Base-by-base conservation (phyloP, 2,113 vertebrate genomes). In the Hepsetus odoe region DNA sequence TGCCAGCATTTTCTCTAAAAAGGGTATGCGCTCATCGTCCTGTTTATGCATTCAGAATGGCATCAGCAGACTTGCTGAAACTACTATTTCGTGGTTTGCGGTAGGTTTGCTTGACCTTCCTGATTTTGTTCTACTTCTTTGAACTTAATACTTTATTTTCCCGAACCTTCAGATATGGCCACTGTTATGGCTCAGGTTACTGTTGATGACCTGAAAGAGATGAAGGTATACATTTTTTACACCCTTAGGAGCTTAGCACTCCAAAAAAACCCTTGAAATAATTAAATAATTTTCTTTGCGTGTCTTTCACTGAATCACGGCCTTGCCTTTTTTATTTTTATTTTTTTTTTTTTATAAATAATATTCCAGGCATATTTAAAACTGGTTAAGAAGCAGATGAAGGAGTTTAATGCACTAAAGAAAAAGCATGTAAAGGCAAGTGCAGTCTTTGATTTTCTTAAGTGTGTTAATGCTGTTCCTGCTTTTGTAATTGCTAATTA, bases 171-270 rank as follows among this genome's bases (percentile, higher is more conserved):
- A 98, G 97, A 95, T 88, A 91, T 91, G 72, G 91, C 92, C 62
- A 91, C 93, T 44, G 92, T 96, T 11, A 94, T 97, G 86, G 95
- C 97, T 90, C 95, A 95, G 85, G 94, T 98, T 82, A 97, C 94
- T 88, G 96, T 96, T 85, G 97, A 99, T 86, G 98, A 99, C 84
- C 91, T 99, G 82, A 98, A 99, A 86, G 96, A 97, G 84, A 98
- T 97, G 94, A 99, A 99, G 95, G 98, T 98, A 89, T 61, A 28
- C 0, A 77, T 38, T 20, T 18, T 46, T 14, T 33, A 8, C 10
- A 32, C 1, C 1, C 5, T 4, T 7, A 56, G 33, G 26, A 59
- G 35, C 33, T 30, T 16, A 51, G 18, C 12, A 6, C 33, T 10
- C 30, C 30, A 33, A n/a, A 62, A 33, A 12, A 12, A 12, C 6